A percentile compares a stretch with the other conserved stretches of the same genome.
Evolutionary conservation across 2,888 invertebrate species (phyloP).

Genomic region (Drosophila picticornis): DNA sequence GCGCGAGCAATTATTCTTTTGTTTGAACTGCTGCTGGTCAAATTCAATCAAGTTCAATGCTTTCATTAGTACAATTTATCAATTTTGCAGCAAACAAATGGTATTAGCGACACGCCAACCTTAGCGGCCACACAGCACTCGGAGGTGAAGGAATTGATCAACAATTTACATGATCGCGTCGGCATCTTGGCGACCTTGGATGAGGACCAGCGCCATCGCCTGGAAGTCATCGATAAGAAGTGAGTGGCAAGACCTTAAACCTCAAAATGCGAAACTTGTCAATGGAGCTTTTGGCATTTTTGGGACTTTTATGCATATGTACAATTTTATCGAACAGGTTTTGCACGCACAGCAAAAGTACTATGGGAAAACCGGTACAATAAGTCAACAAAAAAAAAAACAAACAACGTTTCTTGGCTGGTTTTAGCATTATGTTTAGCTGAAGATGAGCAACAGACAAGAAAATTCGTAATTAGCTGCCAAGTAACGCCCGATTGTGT

Average conservation of each 20-base stretch:
- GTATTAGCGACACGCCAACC: not conserved
- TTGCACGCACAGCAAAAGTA: slow-evolving; percentile 31
- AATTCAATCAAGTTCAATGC: slow-evolving; percentile 2
- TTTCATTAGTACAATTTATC: not conserved
- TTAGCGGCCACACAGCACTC: slow-evolving; percentile 27
- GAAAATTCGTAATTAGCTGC: not conserved
- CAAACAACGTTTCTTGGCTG: slow-evolving; percentile 4
- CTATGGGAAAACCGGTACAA: slow-evolving; percentile 51
- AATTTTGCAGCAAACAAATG: slow-evolving; percentile 7
- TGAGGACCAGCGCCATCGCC: slow-evolving; percentile 82
- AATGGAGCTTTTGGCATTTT: slow-evolving; percentile 30
- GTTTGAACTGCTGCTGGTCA: not conserved
- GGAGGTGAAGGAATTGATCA: slow-evolving; percentile 77
- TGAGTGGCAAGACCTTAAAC: slow-evolving; percentile 65
- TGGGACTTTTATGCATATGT: not conserved
- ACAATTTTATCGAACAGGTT: slow-evolving; percentile 41
- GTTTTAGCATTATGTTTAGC: slow-evolving; percentile 38
- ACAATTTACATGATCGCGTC: slow-evolving; percentile 83
- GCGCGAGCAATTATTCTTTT: not conserved
- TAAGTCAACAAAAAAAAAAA: slow-evolving; percentile 10
- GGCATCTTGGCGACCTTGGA: slow-evolving; percentile 82
- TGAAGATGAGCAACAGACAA: slow-evolving; percentile 21
- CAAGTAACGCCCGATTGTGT: slow-evolving; percentile 7
- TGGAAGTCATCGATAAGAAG: slow-evolving; percentile 84
- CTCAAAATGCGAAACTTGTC: not conserved